These are phyloP conservation scores for Cristatella mucedo DNA, from an alignment of 2,888 invertebrate genomes.

Conservation along the genomic window DNA sequence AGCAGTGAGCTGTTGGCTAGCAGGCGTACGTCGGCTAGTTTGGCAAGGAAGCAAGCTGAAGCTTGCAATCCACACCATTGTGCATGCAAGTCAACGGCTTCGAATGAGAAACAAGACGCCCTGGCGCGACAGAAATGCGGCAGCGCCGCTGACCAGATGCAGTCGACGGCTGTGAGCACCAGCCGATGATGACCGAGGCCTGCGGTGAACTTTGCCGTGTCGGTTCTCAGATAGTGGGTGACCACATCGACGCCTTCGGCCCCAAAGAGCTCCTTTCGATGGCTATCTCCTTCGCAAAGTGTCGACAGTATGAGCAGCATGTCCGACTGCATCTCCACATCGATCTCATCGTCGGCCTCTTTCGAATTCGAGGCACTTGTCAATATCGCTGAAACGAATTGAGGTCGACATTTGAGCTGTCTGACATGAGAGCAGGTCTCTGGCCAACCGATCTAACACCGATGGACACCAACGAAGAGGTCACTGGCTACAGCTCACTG, in stretches of 20 bases:
- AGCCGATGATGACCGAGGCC: conserved; percentile 36
- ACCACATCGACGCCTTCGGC: conserved; percentile 30
- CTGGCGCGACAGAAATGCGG: background rate
- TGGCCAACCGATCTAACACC: too few relatives aligned
- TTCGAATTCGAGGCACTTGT: conserved; percentile 20
- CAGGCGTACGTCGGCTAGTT: background rate
- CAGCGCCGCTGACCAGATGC: conserved; percentile 26
- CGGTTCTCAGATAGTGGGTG: conserved; percentile 27
- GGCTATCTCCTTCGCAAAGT: conserved; percentile 35
- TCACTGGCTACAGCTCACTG: too few relatives aligned
- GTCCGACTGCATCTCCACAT: conserved; percentile 38
- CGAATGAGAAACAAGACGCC: too few relatives aligned
- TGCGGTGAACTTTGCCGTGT: conserved; percentile 26
- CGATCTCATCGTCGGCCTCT: conserved; percentile 26
- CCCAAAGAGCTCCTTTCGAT: conserved; percentile 38
- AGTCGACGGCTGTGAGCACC: conserved; percentile 33
- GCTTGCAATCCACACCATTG: too few relatives aligned
- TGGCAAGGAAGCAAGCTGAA: too few relatives aligned
- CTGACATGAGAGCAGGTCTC: too few relatives aligned
- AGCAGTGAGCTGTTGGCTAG: too few relatives aligned
- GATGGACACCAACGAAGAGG: too few relatives aligned
- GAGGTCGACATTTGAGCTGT: background rate
- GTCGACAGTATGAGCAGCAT: conserved; percentile 34
- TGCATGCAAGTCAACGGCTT: too few relatives aligned
- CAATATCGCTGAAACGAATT: conserved; percentile 20